Conservation (phyloP, 2,888 invertebrate species). For the Amblyjoppa fuscipennis region DNA sequence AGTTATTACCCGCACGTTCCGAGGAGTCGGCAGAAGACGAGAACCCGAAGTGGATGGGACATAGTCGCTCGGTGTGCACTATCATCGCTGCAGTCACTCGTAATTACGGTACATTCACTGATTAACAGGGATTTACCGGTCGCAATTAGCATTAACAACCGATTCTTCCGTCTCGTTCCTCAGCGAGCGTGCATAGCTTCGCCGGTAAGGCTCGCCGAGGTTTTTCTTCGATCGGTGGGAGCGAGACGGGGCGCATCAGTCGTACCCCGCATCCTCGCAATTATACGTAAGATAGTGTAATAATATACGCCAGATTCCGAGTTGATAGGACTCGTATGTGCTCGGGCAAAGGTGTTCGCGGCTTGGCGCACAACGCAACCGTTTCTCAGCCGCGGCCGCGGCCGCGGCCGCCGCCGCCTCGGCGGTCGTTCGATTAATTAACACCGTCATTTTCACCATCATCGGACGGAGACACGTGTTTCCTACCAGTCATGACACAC, state of each 20-base stretch:
- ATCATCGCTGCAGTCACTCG: slow-evolving; percentile 65
- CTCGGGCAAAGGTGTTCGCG: background rate
- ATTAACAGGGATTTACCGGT: slow-evolving; percentile 68
- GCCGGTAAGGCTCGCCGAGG: background rate
- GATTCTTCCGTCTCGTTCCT: slow-evolving; percentile 60
- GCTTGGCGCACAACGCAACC: slow-evolving; percentile 9
- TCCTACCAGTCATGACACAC: slow-evolving; percentile 26
- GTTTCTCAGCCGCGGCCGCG: slow-evolving; percentile 3
- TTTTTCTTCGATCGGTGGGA: background rate
- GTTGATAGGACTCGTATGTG: background rate
- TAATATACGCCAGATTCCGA: background rate
- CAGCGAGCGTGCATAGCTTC: slow-evolving; percentile 31
- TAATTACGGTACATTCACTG: slow-evolving; percentile 68
- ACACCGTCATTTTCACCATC: slow-evolving; percentile 63
- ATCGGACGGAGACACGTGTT: slow-evolving; percentile 38
- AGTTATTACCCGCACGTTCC: slow-evolving; percentile 55
- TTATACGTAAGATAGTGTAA: slow-evolving; percentile 1
- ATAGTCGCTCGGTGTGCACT: slow-evolving; percentile 47
- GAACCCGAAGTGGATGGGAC: slow-evolving; percentile 9
- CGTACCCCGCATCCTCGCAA: slow-evolving; percentile 7
- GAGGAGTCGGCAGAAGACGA: slow-evolving; percentile 18
- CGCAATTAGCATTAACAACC: slow-evolving; percentile 68
- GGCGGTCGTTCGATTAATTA: slow-evolving; percentile 54
- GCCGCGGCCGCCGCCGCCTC: background rate
- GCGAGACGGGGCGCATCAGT: background rate